Evolutionary conservation across 2,888 invertebrate species (phyloP).

Genomic region (Pyrrhosoma nymphula): DNA sequence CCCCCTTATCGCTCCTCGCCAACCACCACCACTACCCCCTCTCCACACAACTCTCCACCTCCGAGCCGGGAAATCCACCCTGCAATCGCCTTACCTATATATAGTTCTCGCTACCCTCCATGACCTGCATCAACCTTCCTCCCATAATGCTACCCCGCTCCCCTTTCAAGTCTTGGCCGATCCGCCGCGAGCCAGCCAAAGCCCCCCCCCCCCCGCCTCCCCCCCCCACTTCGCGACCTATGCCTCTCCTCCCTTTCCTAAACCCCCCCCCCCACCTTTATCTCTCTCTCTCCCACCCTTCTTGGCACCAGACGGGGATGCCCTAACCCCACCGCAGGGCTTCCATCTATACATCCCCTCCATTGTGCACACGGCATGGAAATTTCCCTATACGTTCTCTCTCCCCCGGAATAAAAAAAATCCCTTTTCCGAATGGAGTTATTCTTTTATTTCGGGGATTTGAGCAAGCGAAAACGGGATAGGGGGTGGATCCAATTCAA

Average conservation of each 20-base stretch:
- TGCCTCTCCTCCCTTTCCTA: not conserved
- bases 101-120: slow-evolving; percentile 47
- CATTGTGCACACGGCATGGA: slow-evolving; percentile 7
- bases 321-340: slow-evolving; percentile 4
- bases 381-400: not conserved
- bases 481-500: not conserved
- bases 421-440: not conserved
- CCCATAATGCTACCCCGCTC: not conserved
- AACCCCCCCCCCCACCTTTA: not conserved
- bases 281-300: not conserved
- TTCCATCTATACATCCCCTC: not conserved
- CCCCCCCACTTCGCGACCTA: not conserved
- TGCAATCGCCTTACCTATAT: slow-evolving; percentile 61
- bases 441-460: not conserved
- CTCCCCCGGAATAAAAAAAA: not conserved
- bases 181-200: not conserved
- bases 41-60: not conserved
- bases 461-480: not conserved
- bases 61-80: slow-evolving; percentile 14
- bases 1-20: not conserved
- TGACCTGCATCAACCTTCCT: slow-evolving; percentile 61
- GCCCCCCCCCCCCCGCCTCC: not conserved
- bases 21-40: not conserved
- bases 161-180: not conserved
- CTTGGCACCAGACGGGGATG: not conserved